A percentile compares a stretch with the other conserved stretches of the same genome.
These are phyloP conservation scores for Pararge aegeria DNA, from an alignment of 1,140 invertebrate species.

Conservation along the genomic window DNA sequence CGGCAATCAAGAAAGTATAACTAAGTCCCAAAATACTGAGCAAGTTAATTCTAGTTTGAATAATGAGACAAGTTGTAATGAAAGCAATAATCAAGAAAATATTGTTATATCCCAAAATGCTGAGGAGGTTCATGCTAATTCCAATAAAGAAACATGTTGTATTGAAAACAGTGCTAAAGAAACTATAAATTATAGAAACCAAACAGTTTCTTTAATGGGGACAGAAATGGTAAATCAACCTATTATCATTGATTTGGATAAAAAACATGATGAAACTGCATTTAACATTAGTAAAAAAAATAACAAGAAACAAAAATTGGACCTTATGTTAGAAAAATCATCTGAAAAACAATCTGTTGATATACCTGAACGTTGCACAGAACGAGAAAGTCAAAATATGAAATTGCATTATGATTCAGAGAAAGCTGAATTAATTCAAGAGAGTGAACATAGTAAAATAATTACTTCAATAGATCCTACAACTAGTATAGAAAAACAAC, in stretches of 20 bases:
- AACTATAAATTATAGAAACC: not conserved
- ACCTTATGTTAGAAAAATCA: not conserved
- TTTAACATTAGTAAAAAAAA: not conserved
- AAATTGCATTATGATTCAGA: conserved; percentile 53
- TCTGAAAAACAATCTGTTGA: not conserved
- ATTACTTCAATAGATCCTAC: not conserved
- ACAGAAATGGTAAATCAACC: not conserved
- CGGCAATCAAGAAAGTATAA: too few relatives aligned
- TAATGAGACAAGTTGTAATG: too few relatives aligned
- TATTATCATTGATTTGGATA: not conserved
- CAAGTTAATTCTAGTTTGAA: too few relatives aligned
- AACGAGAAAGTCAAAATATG: conserved; percentile 47
- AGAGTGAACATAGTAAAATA: not conserved
- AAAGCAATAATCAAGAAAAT: too few relatives aligned
- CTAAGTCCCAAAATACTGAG: too few relatives aligned
- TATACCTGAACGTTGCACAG: conserved; percentile 19
- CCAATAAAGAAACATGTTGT: not conserved
- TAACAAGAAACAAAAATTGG: not conserved
- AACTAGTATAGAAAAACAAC: not conserved
- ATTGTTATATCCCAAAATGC: not conserved
- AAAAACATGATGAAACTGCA: not conserved
- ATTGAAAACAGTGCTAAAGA: not conserved
- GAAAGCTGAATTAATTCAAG: conserved; percentile 27
- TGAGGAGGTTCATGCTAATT: not conserved
- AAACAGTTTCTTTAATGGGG: not conserved